Percentiles rank a stretch among this genome's conserved stretches.
phyloP scores from a whole-genome alignment of 2,888 invertebrate species.

The Bhutanitis thaidina region DNA sequence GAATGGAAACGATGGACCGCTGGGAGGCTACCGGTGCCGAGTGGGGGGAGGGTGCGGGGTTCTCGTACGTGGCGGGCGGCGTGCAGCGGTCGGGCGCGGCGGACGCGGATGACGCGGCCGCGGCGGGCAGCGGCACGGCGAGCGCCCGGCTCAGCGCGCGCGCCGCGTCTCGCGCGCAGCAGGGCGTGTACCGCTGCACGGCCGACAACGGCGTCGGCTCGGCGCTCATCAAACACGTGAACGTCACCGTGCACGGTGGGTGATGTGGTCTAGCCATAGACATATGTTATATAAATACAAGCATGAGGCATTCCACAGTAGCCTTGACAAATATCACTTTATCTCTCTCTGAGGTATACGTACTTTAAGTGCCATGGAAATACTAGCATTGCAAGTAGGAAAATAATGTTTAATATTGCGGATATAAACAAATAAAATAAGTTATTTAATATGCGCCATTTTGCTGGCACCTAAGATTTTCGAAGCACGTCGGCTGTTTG shows the following conservation, averaged over 20 bases:
- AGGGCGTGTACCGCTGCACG: slow-evolving; percentile 89
- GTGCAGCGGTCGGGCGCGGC: slow-evolving; percentile 28
- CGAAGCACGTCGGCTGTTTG: too few relatives aligned
- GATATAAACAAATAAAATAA: too few relatives aligned
- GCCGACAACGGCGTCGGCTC: slow-evolving; percentile 91
- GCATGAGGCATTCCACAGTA: too few relatives aligned
- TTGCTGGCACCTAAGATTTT: too few relatives aligned
- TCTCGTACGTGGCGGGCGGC: slow-evolving; percentile 21
- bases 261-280: background rate
- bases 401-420: too few relatives aligned
- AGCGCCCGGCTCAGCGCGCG: slow-evolving; percentile 83
- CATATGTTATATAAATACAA: too few relatives aligned
- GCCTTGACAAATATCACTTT: too few relatives aligned
- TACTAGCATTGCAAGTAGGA: too few relatives aligned
- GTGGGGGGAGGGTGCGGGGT: slow-evolving; percentile 16
- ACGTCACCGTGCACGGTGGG: slow-evolving; percentile 88
- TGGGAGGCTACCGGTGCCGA: slow-evolving; percentile 25
- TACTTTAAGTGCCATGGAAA: too few relatives aligned
- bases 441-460: too few relatives aligned
- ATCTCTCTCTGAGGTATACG: too few relatives aligned
- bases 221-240: slow-evolving; percentile 88
- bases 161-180: slow-evolving; percentile 83
- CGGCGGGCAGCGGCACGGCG: slow-evolving; percentile 27
- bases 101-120: too few relatives aligned
- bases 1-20: slow-evolving; percentile 28